Evolutionary conservation across 1,140 invertebrate species (phyloP).

Genomic region (Drosophila ironensis): DNA sequence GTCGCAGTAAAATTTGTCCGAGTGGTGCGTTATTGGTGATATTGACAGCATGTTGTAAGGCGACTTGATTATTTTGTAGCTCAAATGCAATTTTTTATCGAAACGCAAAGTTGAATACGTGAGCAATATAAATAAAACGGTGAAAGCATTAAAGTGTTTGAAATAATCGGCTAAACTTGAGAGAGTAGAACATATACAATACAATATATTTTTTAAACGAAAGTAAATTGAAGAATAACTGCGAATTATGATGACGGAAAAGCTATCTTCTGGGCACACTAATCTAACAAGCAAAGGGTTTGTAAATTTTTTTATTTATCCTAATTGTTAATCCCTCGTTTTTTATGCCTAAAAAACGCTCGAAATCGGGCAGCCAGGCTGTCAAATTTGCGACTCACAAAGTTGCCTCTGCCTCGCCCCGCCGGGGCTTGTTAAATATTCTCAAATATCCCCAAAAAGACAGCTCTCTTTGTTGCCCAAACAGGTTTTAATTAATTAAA

Average conservation of each 20-base stretch:
- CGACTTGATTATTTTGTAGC: constrained; percentile 48
- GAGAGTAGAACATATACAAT: constrained; percentile 26
- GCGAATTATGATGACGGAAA: constrained; percentile 84
- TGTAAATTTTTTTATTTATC: constrained; percentile 49
- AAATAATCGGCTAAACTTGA: constrained; percentile 21
- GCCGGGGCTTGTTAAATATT: too few species aligned
- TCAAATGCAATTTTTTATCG: constrained; percentile 36
- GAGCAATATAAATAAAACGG: constrained; percentile 36
- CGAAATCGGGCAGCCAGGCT: too few species aligned
- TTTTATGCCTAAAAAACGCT: too few species aligned
- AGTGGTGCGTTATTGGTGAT: constrained; percentile 50
- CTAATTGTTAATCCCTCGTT: too few species aligned
- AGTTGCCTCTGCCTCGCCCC: too few species aligned
- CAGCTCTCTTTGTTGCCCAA: not conserved
- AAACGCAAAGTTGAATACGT: constrained; percentile 24
- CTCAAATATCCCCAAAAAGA: not conserved
- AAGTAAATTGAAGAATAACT: constrained; percentile 15
- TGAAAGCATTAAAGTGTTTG: constrained; percentile 1
- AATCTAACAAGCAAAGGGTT: constrained; percentile 84
- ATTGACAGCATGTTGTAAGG: constrained; percentile 77
- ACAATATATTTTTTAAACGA: constrained; percentile 33
- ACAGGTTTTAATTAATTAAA: constrained; percentile 1
- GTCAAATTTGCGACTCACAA: too few species aligned
- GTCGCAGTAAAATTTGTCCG: constrained; percentile 14
- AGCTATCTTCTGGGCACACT: constrained; percentile 84